Percentiles rank a stretch among this genome's conserved stretches.
phyloP scores from a whole-genome alignment of 2,797 vertebrate species.

The Xenopus petersii region DNA sequence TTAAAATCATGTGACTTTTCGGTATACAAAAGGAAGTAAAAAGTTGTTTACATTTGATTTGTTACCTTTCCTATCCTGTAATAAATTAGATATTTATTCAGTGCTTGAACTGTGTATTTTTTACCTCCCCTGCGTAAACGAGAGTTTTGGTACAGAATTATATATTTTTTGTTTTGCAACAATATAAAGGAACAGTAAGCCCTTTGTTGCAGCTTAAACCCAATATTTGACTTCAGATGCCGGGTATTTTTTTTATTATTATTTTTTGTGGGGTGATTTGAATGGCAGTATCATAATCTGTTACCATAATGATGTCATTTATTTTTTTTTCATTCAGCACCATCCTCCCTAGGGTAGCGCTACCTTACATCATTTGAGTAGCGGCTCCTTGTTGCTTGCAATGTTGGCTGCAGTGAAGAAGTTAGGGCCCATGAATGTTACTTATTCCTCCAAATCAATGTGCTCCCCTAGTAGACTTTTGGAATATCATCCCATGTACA shows the following conservation, averaged over 20 bases:
- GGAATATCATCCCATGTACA: slow-evolving; percentile 13
- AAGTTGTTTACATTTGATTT: too few species aligned
- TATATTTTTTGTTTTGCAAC: neutral
- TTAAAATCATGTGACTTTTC: too few species aligned
- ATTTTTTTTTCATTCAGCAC: neutral
- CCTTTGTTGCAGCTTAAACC: too few species aligned
- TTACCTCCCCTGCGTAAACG: too few species aligned
- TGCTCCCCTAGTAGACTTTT: slow-evolving; percentile 12
- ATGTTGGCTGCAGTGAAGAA: neutral
- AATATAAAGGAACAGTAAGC: too few species aligned
- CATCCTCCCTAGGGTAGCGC: neutral
- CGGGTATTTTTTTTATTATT: too few species aligned
- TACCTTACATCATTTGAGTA: neutral
- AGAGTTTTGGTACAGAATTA: too few species aligned
- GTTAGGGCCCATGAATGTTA: neutral
- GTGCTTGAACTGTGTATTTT: too few species aligned
- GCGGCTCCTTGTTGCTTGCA: neutral
- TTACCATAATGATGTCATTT: neutral
- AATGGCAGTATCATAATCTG: neutral
- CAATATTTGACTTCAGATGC: too few species aligned
- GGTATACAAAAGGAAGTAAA: too few species aligned
- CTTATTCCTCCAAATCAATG: neutral
- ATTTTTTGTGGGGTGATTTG: neutral
- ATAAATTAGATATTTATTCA: too few species aligned
- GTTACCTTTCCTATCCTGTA: too few species aligned